Base-by-base conservation (phyloP, 2,797 vertebrate species). In the Acanthopagrus latus region DNA sequence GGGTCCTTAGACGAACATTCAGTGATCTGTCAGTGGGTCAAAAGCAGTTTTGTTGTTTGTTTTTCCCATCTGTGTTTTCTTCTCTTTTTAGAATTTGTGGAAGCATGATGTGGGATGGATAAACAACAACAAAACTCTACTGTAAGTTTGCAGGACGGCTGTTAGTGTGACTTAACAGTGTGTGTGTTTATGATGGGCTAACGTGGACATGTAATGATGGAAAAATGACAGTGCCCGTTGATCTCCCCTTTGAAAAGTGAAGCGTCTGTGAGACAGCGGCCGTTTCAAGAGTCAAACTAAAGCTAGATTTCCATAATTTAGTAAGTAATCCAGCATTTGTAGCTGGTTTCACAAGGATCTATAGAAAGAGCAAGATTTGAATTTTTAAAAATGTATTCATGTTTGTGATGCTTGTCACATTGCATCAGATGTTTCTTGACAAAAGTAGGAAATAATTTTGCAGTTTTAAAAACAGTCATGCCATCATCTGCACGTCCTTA, bases 71-170 rank as follows among this genome's bases (percentile, higher is more conserved):
- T 72, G 4, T 74, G 38, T 65, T 63, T 74, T 57, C 16, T 76
- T 74, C 78, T 83, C 55, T 41, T 62, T 77, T 52, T 52, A 95
- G 95, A 92, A 92, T 92, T 88, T 94, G 93, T 90, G 92, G 91
- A 91, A 93, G 90, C 89, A 93, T 95, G 93, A 93, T 94, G 93
- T 95, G 95, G 94, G 93, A 95, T 91, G 94, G 94, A 94, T 95
- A 94, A 93, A 93, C 92, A 90, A 86, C 91, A 84, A 87, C 81
- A 57, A 86, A 91, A 81, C 60, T 88, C 71, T 80, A 86, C 65
- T 79, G 94, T 95, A 81, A 95, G 94, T 92, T 60, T 55, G 54
- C 56, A 59, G 21, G 74, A 58, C 38, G 11, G 17, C 12, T 73
- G 4, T 23, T 38, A 11, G 18, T 69, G 4, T 68, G 14, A 55